Evolutionary conservation across 2,113 vertebrate species (phyloP).

Genomic region (Malurus cyaneus): DNA sequence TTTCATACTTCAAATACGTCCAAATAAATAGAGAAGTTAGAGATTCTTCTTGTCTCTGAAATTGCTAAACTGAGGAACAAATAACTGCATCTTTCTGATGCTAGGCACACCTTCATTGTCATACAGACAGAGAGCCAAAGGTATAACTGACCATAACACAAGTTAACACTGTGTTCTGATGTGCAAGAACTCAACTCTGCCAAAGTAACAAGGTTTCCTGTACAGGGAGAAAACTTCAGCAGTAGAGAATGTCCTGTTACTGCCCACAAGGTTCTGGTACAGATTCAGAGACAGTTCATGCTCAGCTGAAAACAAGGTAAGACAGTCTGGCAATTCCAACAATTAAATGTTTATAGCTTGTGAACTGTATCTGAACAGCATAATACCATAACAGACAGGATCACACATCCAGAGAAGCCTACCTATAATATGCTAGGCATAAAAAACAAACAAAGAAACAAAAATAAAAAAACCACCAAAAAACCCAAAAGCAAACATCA

Average conservation of each 20-base stretch:
- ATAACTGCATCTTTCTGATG: neutral
- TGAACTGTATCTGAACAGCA: neutral
- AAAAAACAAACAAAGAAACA: neutral
- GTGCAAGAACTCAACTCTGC: neutral
- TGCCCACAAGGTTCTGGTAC: neutral
- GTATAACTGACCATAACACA: neutral
- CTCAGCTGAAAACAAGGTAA: neutral
- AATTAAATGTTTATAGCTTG: neutral
- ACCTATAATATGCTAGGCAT: neutral
- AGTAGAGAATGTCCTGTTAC: neutral
- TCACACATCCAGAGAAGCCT: neutral
- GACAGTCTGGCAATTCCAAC: neutral
- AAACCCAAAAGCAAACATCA: neutral
- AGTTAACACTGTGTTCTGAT: neutral
- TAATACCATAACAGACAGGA: neutral
- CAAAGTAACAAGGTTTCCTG: neutral
- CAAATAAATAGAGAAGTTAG: neutral
- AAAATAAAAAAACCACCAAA: neutral
- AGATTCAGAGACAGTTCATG: accelerated
- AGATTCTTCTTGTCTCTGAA: neutral
- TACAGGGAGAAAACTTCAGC: neutral
- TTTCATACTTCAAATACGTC: neutral
- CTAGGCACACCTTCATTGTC: neutral
- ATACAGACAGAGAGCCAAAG: neutral
- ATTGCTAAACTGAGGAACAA: neutral